phyloP scores from a whole-genome alignment of 2,797 vertebrate species.

The Balearica regulorum region DNA sequence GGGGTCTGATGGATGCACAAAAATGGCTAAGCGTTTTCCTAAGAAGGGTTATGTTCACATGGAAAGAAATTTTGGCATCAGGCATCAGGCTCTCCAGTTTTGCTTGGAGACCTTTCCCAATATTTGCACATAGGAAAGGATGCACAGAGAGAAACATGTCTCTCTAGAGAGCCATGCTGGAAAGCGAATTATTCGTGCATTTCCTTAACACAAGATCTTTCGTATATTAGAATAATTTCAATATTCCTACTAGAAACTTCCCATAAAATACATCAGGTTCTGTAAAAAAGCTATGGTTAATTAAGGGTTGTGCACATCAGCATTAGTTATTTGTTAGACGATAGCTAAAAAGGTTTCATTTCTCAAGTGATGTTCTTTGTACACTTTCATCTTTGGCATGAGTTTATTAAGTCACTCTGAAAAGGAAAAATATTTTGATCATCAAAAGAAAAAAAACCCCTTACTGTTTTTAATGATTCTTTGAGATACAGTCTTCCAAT shows the following conservation, averaged over 20 bases:
- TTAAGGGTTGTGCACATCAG: background rate
- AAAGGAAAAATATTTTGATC: background rate
- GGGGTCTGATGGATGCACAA: background rate
- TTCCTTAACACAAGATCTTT: background rate
- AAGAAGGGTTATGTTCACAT: background rate
- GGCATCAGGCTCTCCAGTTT: background rate
- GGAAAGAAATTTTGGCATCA: background rate
- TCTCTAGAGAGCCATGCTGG: background rate
- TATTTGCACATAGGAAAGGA: background rate
- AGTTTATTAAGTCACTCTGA: background rate
- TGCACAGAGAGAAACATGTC: background rate
- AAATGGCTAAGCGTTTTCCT: background rate
- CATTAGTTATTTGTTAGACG: background rate
- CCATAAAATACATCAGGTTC: background rate
- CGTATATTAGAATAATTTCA: background rate
- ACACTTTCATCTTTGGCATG: background rate
- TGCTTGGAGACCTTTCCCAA: background rate
- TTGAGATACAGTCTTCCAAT: background rate
- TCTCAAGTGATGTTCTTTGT: background rate
- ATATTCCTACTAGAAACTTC: background rate
- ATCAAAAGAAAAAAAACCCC: background rate
- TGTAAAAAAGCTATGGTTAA: slow-evolving; percentile 27
- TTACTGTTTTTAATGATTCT: background rate
- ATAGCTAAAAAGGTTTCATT: background rate
- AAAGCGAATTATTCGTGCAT: background rate